These are phyloP conservation scores for Platysteira castanea DNA, from an alignment of 2,113 vertebrate species.

Conservation along the genomic window DNA sequence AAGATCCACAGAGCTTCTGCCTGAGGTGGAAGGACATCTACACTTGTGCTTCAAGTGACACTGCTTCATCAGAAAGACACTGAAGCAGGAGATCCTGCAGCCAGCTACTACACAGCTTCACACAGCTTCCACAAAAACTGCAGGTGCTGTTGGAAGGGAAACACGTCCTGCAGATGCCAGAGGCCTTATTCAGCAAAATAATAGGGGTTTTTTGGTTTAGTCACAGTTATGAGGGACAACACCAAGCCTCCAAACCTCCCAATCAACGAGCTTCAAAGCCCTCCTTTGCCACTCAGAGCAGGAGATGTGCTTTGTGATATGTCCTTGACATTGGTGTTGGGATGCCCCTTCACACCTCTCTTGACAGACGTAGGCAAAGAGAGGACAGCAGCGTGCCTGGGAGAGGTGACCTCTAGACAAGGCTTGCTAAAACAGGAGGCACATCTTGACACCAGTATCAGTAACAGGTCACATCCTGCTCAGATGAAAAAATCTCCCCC, in stretches of 20 bases:
- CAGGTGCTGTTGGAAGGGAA: neutral
- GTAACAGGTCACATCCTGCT: neutral
- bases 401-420: neutral
- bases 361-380: neutral
- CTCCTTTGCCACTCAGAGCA: neutral
- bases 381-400: neutral
- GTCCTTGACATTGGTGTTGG: neutral
- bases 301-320: neutral
- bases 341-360: neutral
- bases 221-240: neutral
- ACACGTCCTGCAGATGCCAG: neutral
- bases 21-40: neutral
- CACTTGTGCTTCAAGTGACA: accelerated
- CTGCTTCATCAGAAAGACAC: neutral
- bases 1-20: neutral
- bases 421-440: neutral
- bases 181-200: neutral
- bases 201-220: neutral
- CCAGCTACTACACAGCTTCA: neutral
- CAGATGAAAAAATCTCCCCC: neutral
- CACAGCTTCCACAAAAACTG: neutral
- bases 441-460: neutral
- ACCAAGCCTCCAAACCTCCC: neutral
- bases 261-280: neutral
- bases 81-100: neutral